These are phyloP conservation scores for Ptychodera flava DNA, from an alignment of 35 echinoderm and acorn worm genomes.

Conservation along the genomic window DNA sequence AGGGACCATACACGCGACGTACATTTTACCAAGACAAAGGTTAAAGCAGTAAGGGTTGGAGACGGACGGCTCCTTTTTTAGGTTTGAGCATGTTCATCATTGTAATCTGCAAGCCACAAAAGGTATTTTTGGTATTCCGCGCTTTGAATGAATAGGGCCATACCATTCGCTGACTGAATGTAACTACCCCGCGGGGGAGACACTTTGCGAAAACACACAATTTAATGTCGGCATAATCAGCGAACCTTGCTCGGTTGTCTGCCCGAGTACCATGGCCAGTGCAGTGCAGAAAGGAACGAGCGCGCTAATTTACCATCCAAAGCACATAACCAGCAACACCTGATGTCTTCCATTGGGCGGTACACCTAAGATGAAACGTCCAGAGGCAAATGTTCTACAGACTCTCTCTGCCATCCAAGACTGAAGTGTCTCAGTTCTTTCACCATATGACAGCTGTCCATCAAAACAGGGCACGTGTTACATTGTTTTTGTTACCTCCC, in stretches of 20 bases:
- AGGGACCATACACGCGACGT: neutral
- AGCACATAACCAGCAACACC: too few species aligned
- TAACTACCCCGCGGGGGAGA: neutral
- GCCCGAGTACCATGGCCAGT: neutral
- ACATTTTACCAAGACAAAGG: neutral
- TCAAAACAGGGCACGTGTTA: neutral
- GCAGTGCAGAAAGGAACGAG: neutral
- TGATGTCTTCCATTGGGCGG: too few species aligned
- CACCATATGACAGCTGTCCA: neutral
- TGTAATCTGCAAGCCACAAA: neutral
- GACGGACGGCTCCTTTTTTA: neutral
- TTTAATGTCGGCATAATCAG: neutral
- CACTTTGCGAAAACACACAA: neutral
- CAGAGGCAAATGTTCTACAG: too few species aligned
- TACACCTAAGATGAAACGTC: too few species aligned
- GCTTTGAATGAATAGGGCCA: neutral
- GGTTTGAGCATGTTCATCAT: neutral
- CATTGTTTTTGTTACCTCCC: neutral
- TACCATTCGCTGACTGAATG: neutral
- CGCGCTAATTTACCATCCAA: neutral
- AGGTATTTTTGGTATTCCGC: neutral
- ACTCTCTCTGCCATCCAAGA: too few species aligned
- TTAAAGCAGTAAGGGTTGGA: neutral
- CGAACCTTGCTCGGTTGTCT: neutral
- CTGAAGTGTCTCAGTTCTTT: neutral